These are phyloP conservation scores for Anguilla pacifica DNA, from an alignment of 2,797 vertebrate species.

Conservation along the genomic window DNA sequence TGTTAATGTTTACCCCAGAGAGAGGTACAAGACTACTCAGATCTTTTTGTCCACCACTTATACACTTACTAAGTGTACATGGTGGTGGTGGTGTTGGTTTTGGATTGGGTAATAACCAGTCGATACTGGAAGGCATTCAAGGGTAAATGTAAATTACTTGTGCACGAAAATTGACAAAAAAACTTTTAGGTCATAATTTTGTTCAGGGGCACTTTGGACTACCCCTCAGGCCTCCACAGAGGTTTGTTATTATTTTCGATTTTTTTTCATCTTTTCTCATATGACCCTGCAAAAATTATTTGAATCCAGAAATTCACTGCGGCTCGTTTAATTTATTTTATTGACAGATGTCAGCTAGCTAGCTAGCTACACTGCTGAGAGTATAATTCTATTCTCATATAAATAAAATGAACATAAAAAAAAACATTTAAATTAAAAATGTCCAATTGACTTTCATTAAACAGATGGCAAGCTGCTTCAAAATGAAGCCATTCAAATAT, in stretches of 20 bases:
- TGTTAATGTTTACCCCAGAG: background rate
- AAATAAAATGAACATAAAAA: background rate
- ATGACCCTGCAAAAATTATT: background rate
- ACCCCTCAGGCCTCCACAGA: background rate
- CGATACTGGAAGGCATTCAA: background rate
- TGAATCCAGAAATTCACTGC: background rate
- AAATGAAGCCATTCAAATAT: background rate
- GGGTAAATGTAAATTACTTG: background rate
- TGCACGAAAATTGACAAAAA: background rate
- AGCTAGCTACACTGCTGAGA: conserved; percentile 4
- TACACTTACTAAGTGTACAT: background rate
- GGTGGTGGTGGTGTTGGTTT: background rate
- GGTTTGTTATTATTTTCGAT: background rate
- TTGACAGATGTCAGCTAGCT: conserved; percentile 5
- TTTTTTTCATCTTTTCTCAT: too few species aligned
- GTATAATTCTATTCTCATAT: background rate
- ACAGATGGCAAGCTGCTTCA: background rate
- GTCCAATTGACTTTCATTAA: background rate
- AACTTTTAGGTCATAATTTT: conserved; percentile 15
- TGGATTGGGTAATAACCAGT: background rate
- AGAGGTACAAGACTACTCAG: background rate
- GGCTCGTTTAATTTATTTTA: background rate
- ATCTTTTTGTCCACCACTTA: too few species aligned
- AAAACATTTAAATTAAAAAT: background rate
- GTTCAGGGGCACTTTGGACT: background rate